Evolutionary conservation across 2,113 vertebrate genomes (phyloP).

Genomic region (Excalfactoria chinensis): DNA sequence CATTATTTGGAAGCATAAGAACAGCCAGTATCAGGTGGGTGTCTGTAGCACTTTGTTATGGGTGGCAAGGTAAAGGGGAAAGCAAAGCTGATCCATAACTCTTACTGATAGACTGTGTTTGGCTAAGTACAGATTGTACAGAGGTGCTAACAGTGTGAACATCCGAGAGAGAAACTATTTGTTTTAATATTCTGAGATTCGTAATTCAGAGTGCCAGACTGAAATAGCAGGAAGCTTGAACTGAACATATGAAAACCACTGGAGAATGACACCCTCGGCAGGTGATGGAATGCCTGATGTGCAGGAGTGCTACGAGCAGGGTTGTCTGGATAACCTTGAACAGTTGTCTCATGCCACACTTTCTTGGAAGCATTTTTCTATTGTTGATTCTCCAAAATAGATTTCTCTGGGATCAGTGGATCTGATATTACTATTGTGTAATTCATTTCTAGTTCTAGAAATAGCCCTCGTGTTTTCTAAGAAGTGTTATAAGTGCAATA

Average conservation of each 20-base stretch:
- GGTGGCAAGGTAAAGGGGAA: not conserved
- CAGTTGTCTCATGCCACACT: not conserved
- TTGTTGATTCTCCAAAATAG: not conserved
- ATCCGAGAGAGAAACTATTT: not conserved
- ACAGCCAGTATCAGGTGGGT: slow-evolving; percentile 83
- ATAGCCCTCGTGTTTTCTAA: not conserved
- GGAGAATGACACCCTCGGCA: not conserved
- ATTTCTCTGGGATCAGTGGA: not conserved
- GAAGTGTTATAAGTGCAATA: not conserved
- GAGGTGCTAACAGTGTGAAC: not conserved
- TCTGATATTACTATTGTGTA: not conserved
- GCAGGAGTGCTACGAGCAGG: not conserved
- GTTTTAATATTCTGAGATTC: not conserved
- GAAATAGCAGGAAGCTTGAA: not conserved
- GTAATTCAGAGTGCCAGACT: not conserved
- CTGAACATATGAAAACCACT: not conserved
- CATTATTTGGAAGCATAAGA: slow-evolving; percentile 83
- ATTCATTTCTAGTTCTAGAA: not conserved
- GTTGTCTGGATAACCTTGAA: not conserved
- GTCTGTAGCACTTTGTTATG: accelerated
- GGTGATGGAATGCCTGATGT: accelerated
- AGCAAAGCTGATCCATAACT: not conserved
- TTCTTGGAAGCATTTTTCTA: not conserved
- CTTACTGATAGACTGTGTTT: accelerated
- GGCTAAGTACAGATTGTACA: not conserved